These are phyloP conservation scores for Pycnomerus fuliginosus DNA, from an alignment of 2,888 invertebrate species.

Conservation along the genomic window DNA sequence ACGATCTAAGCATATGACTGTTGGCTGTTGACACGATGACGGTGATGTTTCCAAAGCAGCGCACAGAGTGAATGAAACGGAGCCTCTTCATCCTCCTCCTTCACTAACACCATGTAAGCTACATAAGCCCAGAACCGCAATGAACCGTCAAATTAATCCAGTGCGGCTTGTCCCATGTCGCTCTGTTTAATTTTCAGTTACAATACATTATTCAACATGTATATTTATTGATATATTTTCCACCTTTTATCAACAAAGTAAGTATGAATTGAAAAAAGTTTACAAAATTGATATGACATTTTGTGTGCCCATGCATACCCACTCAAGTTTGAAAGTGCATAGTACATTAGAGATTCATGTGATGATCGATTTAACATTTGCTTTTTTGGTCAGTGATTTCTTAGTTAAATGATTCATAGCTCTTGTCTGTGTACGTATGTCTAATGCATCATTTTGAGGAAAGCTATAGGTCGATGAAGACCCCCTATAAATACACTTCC, in stretches of 20 bases:
- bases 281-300: too few species aligned
- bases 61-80: conserved; percentile 23
- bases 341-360: too few species aligned
- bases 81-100: conserved; percentile 21
- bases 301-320: too few species aligned
- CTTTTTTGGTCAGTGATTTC: conserved; percentile 10
- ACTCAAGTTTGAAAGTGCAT: too few species aligned
- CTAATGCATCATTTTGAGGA: conserved; percentile 3
- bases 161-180: conserved; percentile 30
- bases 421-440: too few species aligned
- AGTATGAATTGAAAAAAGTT: too few species aligned
- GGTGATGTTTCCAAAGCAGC: conserved; percentile 11
- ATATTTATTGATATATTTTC: too few species aligned
- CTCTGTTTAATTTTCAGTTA: conserved; percentile 25
- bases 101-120: conserved; percentile 33
- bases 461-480: not conserved
- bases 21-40: too few species aligned
- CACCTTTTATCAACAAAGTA: too few species aligned
- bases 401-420: conserved; percentile 10
- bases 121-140: conserved; percentile 33
- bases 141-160: conserved; percentile 38
- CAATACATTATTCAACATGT: conserved; percentile 6
- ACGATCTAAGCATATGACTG: too few species aligned
- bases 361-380: conserved; percentile 8
- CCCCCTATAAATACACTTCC: conserved; percentile 22